phyloP scores from a whole-genome alignment of 2,888 invertebrate genomes.

The Cephus spinipes region DNA sequence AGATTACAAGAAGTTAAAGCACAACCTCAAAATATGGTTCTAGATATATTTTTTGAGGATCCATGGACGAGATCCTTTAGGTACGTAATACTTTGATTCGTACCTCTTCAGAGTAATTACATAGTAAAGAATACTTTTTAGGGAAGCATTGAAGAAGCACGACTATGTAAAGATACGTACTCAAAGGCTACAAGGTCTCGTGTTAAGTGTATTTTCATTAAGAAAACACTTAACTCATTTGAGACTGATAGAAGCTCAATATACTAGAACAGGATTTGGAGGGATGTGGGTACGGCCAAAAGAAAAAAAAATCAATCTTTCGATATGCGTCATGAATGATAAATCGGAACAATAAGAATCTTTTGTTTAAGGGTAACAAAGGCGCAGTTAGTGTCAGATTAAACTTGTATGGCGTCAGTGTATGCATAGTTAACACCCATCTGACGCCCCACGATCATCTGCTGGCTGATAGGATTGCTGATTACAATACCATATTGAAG shows the following conservation, averaged over 20 bases:
- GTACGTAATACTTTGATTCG: slow-evolving; percentile 41
- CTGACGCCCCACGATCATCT: slow-evolving; percentile 90
- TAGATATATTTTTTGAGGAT: slow-evolving; percentile 85
- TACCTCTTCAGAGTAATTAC: neutral
- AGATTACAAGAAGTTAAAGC: slow-evolving; percentile 92
- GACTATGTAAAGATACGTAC: slow-evolving; percentile 84
- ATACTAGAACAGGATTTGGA: slow-evolving; percentile 89
- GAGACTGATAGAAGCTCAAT: slow-evolving; percentile 86
- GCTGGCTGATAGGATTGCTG: slow-evolving; percentile 85
- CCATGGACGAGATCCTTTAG: slow-evolving; percentile 83
- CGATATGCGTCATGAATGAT: slow-evolving; percentile 10
- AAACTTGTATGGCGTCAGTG: slow-evolving; percentile 87
- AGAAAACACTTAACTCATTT: slow-evolving; percentile 85
- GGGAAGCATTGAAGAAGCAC: slow-evolving; percentile 75
- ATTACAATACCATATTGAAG: slow-evolving; percentile 88
- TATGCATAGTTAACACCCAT: slow-evolving; percentile 91
- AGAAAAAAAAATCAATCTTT: neutral
- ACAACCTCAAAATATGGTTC: slow-evolving; percentile 85
- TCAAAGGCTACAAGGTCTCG: slow-evolving; percentile 85
- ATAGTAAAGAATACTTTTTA: slow-evolving; percentile 51
- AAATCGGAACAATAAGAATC: neutral
- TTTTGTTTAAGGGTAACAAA: slow-evolving; percentile 86
- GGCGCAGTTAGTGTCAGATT: slow-evolving; percentile 91
- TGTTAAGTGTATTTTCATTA: slow-evolving; percentile 82
- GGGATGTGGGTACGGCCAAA: slow-evolving; percentile 86